Conservation (phyloP, 2,113 vertebrate species). For the Chascanopsetta lugubris region DNA sequence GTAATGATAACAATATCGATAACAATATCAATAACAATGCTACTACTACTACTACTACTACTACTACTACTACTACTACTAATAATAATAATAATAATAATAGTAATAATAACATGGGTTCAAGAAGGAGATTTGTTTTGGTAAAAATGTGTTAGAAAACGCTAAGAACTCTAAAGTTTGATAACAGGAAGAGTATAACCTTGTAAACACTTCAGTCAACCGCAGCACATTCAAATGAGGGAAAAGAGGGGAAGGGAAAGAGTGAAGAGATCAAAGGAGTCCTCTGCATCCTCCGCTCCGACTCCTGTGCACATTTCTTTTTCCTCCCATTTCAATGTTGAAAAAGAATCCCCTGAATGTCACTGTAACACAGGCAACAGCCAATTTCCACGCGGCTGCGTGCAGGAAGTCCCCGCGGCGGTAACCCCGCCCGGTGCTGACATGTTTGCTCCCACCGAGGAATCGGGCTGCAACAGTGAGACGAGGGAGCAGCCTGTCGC, state of each 20-base stretch:
- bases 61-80: too few species aligned
- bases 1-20: too few species aligned
- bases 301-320: conserved; percentile 42
- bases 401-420: conserved; percentile 42
- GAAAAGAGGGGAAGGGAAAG: conserved; percentile 9
- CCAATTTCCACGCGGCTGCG: conserved; percentile 42
- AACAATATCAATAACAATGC: too few species aligned
- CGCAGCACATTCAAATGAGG: conserved; percentile 1
- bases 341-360: conserved; percentile 44
- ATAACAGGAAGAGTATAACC: background rate
- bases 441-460: conserved; percentile 44
- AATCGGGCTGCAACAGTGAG: conserved; percentile 41
- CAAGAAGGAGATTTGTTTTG: too few species aligned
- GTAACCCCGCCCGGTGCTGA: conserved; percentile 45
- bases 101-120: too few species aligned
- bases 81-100: too few species aligned
- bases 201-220: background rate
- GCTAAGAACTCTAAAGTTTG: too few species aligned
- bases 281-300: background rate
- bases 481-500: conserved; percentile 24
- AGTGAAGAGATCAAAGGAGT: conserved; percentile 40
- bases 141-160: too few species aligned
- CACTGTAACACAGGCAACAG: conserved; percentile 50
- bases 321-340: conserved; percentile 32
- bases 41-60: too few species aligned